Conservation (phyloP, 2,888 invertebrate species). For the Carterocephalus palaemon region DNA sequence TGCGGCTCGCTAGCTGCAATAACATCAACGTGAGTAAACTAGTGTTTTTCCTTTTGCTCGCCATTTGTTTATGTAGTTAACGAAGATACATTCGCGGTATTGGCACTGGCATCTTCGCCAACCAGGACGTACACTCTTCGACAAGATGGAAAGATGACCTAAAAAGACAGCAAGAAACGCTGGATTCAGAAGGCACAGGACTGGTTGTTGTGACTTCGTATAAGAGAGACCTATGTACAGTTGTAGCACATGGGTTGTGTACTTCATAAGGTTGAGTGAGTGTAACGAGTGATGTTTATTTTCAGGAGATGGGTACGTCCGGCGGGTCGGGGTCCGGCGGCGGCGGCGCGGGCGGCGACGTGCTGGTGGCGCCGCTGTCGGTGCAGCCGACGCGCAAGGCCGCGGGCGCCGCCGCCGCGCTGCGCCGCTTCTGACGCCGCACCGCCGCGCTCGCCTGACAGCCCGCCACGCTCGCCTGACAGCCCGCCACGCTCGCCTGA, state of each 20-base stretch:
- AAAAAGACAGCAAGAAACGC: too few relatives aligned
- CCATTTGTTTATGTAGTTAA: too few relatives aligned
- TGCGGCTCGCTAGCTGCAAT: constrained; percentile 91
- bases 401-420: constrained; percentile 81
- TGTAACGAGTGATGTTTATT: constrained; percentile 20
- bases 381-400: constrained; percentile 91
- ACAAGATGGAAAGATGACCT: too few relatives aligned
- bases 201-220: too few relatives aligned
- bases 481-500: constrained; percentile 18
- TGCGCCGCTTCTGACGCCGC: constrained; percentile 83
- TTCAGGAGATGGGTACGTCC: constrained; percentile 85
- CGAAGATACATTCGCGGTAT: too few relatives aligned
- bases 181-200: too few relatives aligned
- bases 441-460: constrained; percentile 44
- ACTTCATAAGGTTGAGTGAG: too few relatives aligned
- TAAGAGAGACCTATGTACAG: too few relatives aligned
- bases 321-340: constrained; percentile 71
- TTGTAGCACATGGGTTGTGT: too few relatives aligned
- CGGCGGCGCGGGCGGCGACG: constrained; percentile 76
- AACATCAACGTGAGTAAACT: constrained; percentile 87
- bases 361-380: constrained; percentile 87
- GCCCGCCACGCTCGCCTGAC: constrained; percentile 19
- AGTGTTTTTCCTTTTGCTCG: too few relatives aligned
- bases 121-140: too few relatives aligned
- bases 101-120: too few relatives aligned